phyloP scores from a whole-genome alignment of 2,888 invertebrate genomes.

The Drosophila anomalata region DNA sequence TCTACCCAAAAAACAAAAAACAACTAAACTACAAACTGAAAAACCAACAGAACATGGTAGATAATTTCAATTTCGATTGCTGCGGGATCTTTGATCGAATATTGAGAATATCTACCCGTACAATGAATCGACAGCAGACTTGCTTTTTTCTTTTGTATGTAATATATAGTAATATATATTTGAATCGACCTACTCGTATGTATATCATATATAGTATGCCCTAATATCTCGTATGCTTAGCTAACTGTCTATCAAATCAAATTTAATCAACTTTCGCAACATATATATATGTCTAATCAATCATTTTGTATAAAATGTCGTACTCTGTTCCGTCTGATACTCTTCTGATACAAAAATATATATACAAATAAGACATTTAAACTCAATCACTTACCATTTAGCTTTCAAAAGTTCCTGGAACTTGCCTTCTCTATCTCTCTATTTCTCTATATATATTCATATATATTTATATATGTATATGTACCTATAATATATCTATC shows the following conservation, averaged over 20 bases:
- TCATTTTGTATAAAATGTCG: constrained; percentile 35
- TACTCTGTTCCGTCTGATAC: constrained; percentile 30
- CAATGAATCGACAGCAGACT: constrained; percentile 58
- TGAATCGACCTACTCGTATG: constrained; percentile 38
- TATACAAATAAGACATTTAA: not conserved
- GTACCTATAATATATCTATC: constrained; percentile 30
- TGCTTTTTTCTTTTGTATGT: constrained; percentile 78
- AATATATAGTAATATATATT: constrained; percentile 37
- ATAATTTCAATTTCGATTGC: constrained; percentile 77
- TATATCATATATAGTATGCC: constrained; percentile 34
- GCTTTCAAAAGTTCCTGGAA: constrained; percentile 30
- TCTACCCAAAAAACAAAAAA: constrained; percentile 44
- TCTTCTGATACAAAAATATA: not conserved
- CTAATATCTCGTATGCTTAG: constrained; percentile 42
- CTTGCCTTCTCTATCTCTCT: constrained; percentile 20
- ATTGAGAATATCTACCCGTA: constrained; percentile 72
- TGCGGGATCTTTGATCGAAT: constrained; percentile 57
- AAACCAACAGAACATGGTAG: constrained; percentile 49
- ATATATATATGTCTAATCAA: constrained; percentile 10
- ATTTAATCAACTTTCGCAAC: constrained; percentile 30
- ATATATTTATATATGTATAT: constrained; percentile 29
- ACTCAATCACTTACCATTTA: constrained; percentile 23
- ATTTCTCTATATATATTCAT: constrained; percentile 9
- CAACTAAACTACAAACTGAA: constrained; percentile 38
- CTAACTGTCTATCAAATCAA: constrained; percentile 37